Evolutionary conservation across 1,140 invertebrate genomes (phyloP).

Genomic region (Glossosoma conforme): DNA sequence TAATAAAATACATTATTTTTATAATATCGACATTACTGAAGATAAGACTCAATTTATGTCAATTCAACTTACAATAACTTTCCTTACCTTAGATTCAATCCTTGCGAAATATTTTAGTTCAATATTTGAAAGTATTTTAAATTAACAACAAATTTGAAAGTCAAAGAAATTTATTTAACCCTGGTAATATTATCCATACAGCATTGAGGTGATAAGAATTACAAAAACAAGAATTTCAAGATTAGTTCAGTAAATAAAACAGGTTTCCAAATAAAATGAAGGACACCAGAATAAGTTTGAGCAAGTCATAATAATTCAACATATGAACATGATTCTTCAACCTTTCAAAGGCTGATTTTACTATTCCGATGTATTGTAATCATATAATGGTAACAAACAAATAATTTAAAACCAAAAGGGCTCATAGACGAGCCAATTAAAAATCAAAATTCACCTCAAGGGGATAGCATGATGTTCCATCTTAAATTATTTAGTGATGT

Average conservation of each 20-base stretch:
- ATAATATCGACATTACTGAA: no score
- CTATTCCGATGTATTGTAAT: neutral
- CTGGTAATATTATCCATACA: slow-evolving; percentile 28
- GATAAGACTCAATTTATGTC: no score
- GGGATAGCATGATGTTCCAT: slow-evolving; percentile 14
- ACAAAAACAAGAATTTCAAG: slow-evolving; percentile 13
- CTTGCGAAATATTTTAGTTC: no score
- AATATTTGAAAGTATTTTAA: no score
- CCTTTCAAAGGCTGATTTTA: no score
- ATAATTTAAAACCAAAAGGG: slow-evolving; percentile 2
- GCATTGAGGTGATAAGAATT: slow-evolving; percentile 20
- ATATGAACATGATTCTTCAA: no score
- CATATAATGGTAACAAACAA: slow-evolving; percentile 14
- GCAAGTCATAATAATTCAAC: slow-evolving; percentile 18
- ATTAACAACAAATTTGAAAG: slow-evolving; percentile 10
- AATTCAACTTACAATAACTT: no score
- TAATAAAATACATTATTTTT: no score
- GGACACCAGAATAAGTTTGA: slow-evolving; percentile 13
- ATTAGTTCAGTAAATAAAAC: slow-evolving; percentile 12
- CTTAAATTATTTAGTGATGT: slow-evolving; percentile 20
- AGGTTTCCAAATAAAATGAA: slow-evolving; percentile 15
- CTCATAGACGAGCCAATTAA: neutral
- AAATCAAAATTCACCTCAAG: slow-evolving; percentile 19
- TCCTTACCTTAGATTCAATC: no score
- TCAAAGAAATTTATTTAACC: slow-evolving; percentile 28